Evolutionary conservation across 2,797 vertebrate genomes (phyloP), one percentile per base, ranked within the genome.

Genomic region (Pelobates cultripes): DNA sequence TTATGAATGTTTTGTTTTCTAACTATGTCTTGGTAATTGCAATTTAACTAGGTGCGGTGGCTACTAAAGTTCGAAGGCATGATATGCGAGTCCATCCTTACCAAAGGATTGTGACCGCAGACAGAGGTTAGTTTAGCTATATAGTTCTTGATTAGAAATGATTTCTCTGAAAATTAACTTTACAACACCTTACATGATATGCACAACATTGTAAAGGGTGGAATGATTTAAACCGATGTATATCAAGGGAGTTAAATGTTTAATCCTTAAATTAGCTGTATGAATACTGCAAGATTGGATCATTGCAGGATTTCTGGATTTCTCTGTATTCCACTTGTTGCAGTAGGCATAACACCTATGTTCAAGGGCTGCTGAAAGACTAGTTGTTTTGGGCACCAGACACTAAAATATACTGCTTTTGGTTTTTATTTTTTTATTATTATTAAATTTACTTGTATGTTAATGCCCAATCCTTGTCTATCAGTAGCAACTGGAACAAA

Each of bases 21-120:
- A 99, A 99, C 97, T 95, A 95, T 99, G 95, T 99, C 93, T 94
- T 97, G 97, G 96, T 95, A 91, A 95, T 97, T 97, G 95, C 96
- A 94, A 96, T 96, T 95, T 97, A 95, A 99, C 96, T 98, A 99
- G 98, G 97, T 97, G 97, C 98, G 94, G 96, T 99, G 97, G 97
- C 97, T 96, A 96, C 97, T 98, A 99, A 99, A 97, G 96, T 99
- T 95, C 97, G 97, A 96, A 99, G 98, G 96, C 97, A 99, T 96
- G 97, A 99, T 96, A 98, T 99, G 97, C 97, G 98, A 93, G 97
- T 99, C 97, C 98, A 99, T 97, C 98, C 98, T 98, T 99, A 99
- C 97, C 98, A 99, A 99, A 99, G 98, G 97, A 96, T 99, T 97
- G 95, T 99, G 97, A 98, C 97, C 96, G 96, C 97, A 97, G 98